Percentiles rank a stretch among this genome's conserved stretches.
Conservation (phyloP, 2,797 vertebrate species). For the Peromyscus aztecus region DNA sequence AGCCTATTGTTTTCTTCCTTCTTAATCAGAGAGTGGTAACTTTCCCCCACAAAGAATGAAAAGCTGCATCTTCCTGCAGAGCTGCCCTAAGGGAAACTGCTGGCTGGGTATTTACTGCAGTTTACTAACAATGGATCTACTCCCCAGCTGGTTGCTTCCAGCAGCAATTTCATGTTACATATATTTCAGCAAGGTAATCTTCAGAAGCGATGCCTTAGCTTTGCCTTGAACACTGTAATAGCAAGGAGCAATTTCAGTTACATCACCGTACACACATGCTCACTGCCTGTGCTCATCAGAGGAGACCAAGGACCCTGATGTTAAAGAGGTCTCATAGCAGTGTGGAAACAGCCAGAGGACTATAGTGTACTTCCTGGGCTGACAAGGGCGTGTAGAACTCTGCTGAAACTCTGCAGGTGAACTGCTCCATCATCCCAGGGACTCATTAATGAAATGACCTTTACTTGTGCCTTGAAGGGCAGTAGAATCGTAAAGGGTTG, state of each 20-base stretch:
- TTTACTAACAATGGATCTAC: constrained; percentile 2
- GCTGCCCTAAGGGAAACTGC: neutral
- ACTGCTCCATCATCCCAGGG: neutral
- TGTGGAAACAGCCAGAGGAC: neutral
- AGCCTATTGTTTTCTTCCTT: neutral
- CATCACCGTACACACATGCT: neutral
- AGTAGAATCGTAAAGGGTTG: constrained; percentile 40
- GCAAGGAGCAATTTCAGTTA: neutral
- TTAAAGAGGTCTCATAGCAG: neutral
- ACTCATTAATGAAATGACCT: constrained; percentile 61
- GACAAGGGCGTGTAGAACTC: neutral
- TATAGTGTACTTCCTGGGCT: neutral
- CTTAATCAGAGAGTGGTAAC: neutral
- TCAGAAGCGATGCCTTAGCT: constrained; percentile 27
- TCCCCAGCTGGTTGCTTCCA: neutral
- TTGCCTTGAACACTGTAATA: neutral
- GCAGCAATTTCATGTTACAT: constrained; percentile 26
- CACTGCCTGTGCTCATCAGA: neutral
- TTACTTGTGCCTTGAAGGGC: constrained; percentile 69
- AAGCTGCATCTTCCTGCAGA: neutral
- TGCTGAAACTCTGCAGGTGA: neutral
- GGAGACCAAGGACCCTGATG: neutral
- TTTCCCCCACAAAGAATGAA: neutral
- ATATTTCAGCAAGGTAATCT: constrained; percentile 49
- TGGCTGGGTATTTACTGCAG: neutral